Base-by-base conservation (phyloP, 2,888 invertebrate species). In the Pimpla rufipes region DNA sequence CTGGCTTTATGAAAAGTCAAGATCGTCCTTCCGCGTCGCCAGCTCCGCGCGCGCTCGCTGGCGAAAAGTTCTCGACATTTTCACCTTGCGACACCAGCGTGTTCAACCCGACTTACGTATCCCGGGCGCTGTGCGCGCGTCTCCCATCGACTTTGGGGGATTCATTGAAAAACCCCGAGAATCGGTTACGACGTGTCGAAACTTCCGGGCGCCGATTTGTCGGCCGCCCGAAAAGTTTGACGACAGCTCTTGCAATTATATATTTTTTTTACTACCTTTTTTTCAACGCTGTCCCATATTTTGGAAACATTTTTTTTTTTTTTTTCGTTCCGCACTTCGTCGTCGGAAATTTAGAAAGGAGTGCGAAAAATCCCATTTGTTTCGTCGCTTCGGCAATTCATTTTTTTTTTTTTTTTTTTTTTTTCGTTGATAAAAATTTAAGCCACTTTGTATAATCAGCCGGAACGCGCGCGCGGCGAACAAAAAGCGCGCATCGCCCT, bases 1-100 rank as follows among this genome's bases (percentile, higher is more conserved):
- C 71, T 77, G 67, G 75, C 86, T 88, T 89, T 85, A 87, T 87
- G 88, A 89, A 90, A 89, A 89, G 86, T 87, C 87, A 83, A 87
- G 86, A 87, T 88, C 85, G 87, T 88, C 85, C 86, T 83, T 83
- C 83, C 83, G 62, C 85, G 42, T 75, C 75, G 67, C 73, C 75
- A 75, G 71, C 76, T 81, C 64, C 3, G 75, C 74, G 83, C 80
- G 59, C 55, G 71, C 79, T 79, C 73, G 42, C 75, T 42, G 35
- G 10, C 16, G 66, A 37, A 79, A 79, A 83, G 83, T 83, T 79
- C 52, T 8, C 76, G 76, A 73, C 62, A 66, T 67, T 68, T 52
- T 71, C 70, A 40, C 47, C 62, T 70, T 55, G n/a, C 62, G 42
- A 40, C 40, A 55, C 64, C 23, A 23, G 21, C 13, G 11, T 62